These are phyloP conservation scores for Anguilla rostrata DNA, from an alignment of 2,113 vertebrate genomes.

Conservation along the genomic window DNA sequence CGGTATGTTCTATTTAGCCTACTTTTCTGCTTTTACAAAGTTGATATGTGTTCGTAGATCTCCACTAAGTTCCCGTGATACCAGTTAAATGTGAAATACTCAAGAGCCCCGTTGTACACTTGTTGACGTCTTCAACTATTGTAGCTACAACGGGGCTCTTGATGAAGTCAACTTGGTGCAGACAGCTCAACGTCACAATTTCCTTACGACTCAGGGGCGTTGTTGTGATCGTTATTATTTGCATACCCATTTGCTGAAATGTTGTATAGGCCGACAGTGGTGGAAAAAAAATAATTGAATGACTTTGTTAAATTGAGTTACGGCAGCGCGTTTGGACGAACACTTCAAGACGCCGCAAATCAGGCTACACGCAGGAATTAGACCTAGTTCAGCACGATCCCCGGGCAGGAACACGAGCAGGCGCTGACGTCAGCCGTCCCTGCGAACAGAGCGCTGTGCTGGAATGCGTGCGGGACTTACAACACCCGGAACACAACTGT, in stretches of 20 bases:
- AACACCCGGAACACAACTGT: conserved; percentile 49
- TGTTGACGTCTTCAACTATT: no score
- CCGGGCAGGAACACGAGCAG: conserved; percentile 8
- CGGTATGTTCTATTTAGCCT: not conserved
- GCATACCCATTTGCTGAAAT: not conserved
- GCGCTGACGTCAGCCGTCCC: conserved; percentile 62
- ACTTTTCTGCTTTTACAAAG: not conserved
- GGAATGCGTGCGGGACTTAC: conserved; percentile 81
- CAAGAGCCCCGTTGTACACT: not conserved
- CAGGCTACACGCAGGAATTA: not conserved
- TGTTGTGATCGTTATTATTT: not conserved
- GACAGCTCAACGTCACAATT: not conserved
- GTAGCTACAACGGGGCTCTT: no score
- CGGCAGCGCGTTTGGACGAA: not conserved
- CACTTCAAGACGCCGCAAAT: not conserved
- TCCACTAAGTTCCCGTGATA: not conserved
- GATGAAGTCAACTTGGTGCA: not conserved
- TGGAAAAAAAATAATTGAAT: not conserved
- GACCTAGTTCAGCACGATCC: conserved; percentile 9
- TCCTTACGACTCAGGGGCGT: not conserved
- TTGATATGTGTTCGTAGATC: not conserved
- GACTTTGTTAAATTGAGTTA: not conserved
- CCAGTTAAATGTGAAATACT: not conserved
- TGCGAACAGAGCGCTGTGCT: conserved; percentile 68
- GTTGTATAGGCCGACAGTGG: not conserved